Conservation (phyloP, 2,888 invertebrate species). For the Drosophila paramelanica region DNA sequence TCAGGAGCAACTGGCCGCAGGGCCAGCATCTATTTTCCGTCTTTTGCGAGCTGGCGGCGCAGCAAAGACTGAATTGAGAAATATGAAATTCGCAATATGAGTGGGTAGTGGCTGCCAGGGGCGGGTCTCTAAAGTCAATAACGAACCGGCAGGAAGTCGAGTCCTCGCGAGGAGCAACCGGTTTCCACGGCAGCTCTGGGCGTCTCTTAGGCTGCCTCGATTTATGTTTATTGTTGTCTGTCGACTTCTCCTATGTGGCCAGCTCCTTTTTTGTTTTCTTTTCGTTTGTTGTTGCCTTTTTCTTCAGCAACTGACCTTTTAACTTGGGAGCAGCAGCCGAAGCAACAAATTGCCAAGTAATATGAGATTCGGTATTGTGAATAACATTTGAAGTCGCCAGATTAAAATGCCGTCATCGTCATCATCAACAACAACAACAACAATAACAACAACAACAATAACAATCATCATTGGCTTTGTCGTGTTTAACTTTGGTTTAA, state of each 20-base stretch:
- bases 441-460: conserved; percentile 6
- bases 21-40: conserved; percentile 23
- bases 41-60: conserved; percentile 1
- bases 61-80: conserved; percentile 49
- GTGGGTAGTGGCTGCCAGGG: conserved; percentile 7
- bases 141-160: conserved; percentile 63
- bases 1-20: conserved; percentile 29
- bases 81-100: conserved; percentile 47
- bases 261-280: conserved; percentile 19
- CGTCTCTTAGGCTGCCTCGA: conserved; percentile 35
- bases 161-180: conserved; percentile 56
- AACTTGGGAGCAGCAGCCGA: conserved; percentile 48
- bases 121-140: conserved; percentile 59
- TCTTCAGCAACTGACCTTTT: conserved; percentile 67
- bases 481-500: conserved; percentile 42
- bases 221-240: conserved; percentile 64
- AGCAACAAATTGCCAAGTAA: conserved; percentile 55
- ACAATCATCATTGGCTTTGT: conserved; percentile 20
- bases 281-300: conserved; percentile 1
- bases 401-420: conserved; percentile 52
- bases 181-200: conserved; percentile 36
- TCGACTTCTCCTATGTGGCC: conserved; percentile 39
- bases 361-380: conserved; percentile 40
- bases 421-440: conserved; percentile 23
- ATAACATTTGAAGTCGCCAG: conserved; percentile 40